Base-by-base conservation (phyloP, 2,888 invertebrate species). In the Pheosia tremula region DNA sequence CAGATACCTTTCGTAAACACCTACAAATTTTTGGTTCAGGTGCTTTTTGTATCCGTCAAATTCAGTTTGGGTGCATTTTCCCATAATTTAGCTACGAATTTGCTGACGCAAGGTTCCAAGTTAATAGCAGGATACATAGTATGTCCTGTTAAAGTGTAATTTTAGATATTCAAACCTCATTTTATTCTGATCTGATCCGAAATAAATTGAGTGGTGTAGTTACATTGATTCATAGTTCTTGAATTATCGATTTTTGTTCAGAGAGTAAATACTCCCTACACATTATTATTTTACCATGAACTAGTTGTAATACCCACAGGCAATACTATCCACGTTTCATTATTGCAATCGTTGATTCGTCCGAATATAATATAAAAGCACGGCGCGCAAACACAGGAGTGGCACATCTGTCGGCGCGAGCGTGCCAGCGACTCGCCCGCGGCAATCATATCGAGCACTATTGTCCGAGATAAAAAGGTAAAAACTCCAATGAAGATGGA, bases 381-480 rank as follows among this genome's bases (percentile, higher is more conserved):
- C 64, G 66, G 64, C 59, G 64, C 61, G 64, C 59, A 67, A 62
- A 66, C 67, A 66, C 66, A 57, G 61, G 65, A 63, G 65, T 52
- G 53, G 63, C 69, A 68, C 78, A 78, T 78, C 78, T 77, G 77
- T 74, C 74, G 71, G 58, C 59, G 50, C 56, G 56, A 24, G 63
- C 10, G 60, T 61, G 47, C 55, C 13, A 65, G 68, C 64, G 63
- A 61, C 61, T 60, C 58, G 74, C 88, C 82, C 77, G 78, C 74
- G 86, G 89, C 88, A 87, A 86, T 87, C 86, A 85, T 83, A 85
- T 87, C 86, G 86, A 89, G 86, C 84, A 84, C 87, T 81, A 87
- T 89, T 89, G 89, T 89, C 75, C 79, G 72, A 85, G 87, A 86
- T 87, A 87, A 88, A 88, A 90, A 88, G 87, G 88, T 89, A 84